Evolutionary conservation across 2,113 vertebrate species (phyloP).

Genomic region (Erythrocercus mccallii): DNA sequence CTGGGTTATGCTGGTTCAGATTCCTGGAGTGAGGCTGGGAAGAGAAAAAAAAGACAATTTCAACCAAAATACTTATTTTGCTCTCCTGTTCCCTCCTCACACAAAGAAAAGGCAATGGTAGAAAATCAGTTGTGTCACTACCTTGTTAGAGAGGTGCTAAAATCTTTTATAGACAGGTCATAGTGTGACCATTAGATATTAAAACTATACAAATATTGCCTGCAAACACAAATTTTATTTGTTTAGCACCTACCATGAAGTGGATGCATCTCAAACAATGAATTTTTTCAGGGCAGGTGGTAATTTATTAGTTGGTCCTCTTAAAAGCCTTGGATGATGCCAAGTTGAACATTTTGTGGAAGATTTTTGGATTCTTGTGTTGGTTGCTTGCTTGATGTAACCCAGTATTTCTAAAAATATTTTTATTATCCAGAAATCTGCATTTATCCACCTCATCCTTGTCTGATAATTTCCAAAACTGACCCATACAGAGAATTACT

Average conservation of each 20-base stretch:
- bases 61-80: not conserved
- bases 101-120: not conserved
- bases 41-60: not conserved
- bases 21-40: not conserved
- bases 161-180: not conserved
- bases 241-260: not conserved
- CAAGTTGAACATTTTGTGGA: not conserved
- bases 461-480: not conserved
- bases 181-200: not conserved
- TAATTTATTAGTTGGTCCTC: not conserved
- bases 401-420: fast-evolving
- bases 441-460: not conserved
- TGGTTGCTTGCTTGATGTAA: not conserved
- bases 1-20: not conserved
- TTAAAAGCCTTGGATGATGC: not conserved
- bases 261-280: not conserved
- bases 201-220: not conserved
- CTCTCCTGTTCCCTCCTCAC: not conserved
- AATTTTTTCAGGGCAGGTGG: not conserved
- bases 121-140: not conserved
- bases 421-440: not conserved
- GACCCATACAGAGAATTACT: not conserved
- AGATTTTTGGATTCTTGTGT: not conserved
- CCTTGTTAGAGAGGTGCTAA: not conserved
- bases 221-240: not conserved